Conservation (phyloP, 2,113 vertebrate species). For the Trochalopteron elliotii region DNA sequence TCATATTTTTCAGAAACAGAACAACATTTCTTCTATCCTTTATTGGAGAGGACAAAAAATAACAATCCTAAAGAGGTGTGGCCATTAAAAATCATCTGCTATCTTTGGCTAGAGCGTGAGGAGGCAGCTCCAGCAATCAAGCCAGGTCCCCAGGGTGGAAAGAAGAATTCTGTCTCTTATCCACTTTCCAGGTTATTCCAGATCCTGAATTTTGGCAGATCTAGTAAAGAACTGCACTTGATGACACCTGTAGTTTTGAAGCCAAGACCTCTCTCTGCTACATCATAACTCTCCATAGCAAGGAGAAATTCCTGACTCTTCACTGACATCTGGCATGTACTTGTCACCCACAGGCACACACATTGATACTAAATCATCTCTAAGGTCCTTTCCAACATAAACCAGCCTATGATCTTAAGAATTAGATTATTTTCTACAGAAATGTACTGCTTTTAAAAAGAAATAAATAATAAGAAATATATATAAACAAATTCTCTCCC, state of each 20-base stretch:
- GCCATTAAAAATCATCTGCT: conserved; percentile 20
- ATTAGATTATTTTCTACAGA: neutral
- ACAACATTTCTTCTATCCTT: neutral
- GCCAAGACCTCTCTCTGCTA: neutral
- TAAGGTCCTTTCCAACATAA: neutral
- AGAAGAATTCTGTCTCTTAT: neutral
- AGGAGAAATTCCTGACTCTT: neutral
- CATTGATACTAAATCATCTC: neutral
- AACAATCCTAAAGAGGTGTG: neutral
- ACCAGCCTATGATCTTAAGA: neutral
- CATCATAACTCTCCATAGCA: neutral
- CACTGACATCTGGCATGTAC: neutral
- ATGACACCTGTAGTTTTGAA: neutral
- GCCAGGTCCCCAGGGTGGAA: neutral
- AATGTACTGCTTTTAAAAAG: neutral
- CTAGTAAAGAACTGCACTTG: neutral
- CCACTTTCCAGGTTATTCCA: neutral
- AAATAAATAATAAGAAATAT: neutral
- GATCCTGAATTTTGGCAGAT: neutral
- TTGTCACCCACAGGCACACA: neutral
- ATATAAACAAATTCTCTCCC: neutral
- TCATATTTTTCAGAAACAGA: neutral
- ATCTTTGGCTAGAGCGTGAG: neutral
- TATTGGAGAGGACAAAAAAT: neutral
- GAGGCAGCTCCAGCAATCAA: conserved; percentile 16